These are phyloP conservation scores for Notocelia uddmanniana DNA, from an alignment of 2,888 invertebrate species.

Conservation along the genomic window DNA sequence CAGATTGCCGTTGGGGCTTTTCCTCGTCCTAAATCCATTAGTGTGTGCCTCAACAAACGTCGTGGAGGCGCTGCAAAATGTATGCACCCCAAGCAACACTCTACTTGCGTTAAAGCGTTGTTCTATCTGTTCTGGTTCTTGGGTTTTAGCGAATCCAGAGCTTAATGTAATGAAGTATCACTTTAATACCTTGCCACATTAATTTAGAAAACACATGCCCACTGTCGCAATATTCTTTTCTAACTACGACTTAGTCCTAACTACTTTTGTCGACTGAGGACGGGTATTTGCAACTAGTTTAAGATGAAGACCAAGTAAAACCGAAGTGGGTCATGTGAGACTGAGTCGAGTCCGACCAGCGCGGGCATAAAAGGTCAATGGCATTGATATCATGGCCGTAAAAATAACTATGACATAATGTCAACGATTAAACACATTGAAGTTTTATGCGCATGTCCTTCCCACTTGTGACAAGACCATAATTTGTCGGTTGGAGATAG, in stretches of 20 bases:
- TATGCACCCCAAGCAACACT: too few relatives aligned
- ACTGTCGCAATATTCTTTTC: neutral
- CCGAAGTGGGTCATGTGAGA: conserved; percentile 41
- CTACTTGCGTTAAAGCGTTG: too few relatives aligned
- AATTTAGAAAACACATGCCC: neutral
- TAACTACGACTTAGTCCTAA: neutral
- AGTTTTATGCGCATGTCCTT: conserved; percentile 28
- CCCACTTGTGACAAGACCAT: conserved; percentile 30
- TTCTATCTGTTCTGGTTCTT: too few relatives aligned
- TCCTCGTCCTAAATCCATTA: too few relatives aligned
- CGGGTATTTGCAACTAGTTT: conserved; percentile 14
- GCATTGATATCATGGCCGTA: conserved; percentile 45
- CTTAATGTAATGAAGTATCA: neutral
- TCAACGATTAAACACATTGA: conserved; percentile 35
- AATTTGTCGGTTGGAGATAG: neutral
- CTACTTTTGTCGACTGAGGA: neutral
- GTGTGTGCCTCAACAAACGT: too few relatives aligned
- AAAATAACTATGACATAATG: conserved; percentile 48
- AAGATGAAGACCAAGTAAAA: conserved; percentile 24
- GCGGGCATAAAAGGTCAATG: conserved; percentile 46
- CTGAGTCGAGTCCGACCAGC: conserved; percentile 12
- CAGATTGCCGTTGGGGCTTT: too few relatives aligned
- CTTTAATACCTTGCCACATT: neutral
- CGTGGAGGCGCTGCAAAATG: too few relatives aligned
- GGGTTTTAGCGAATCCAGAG: too few relatives aligned